phyloP scores from a whole-genome alignment of 2,888 invertebrate genomes.

The Pollenia angustigena region DNA sequence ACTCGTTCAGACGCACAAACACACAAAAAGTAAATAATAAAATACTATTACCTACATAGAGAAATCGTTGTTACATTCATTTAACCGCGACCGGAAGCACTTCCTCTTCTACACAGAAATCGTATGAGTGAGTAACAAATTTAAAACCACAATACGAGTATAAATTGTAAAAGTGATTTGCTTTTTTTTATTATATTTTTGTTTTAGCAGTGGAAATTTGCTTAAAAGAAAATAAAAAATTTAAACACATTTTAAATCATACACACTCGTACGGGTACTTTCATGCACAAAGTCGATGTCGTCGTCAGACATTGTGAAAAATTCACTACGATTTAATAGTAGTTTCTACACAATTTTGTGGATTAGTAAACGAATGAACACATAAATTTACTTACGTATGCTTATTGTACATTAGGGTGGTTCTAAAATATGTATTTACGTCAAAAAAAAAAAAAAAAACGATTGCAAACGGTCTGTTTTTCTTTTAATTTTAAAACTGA shows the following conservation, averaged over 20 bases:
- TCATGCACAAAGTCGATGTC: slow-evolving; percentile 3
- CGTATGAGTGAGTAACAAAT: slow-evolving; percentile 70
- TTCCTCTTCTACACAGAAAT: slow-evolving; percentile 74
- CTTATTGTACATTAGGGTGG: neutral
- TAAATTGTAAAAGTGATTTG: slow-evolving; percentile 71
- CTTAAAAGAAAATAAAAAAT: slow-evolving; percentile 32
- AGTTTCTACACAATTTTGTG: slow-evolving; percentile 46
- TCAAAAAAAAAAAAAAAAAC: too few species aligned
- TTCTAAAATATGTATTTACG: neutral
- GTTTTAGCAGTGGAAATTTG: slow-evolving; percentile 60
- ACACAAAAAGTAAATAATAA: slow-evolving; percentile 46
- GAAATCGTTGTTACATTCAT: slow-evolving; percentile 74
- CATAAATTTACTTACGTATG: neutral
- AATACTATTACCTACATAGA: slow-evolving; percentile 68
- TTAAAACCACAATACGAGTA: slow-evolving; percentile 67
- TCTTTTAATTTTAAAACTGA: too few species aligned
- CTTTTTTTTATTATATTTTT: slow-evolving; percentile 49
- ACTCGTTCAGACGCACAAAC: slow-evolving; percentile 27
- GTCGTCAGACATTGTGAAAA: slow-evolving; percentile 37
- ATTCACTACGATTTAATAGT: slow-evolving; percentile 49
- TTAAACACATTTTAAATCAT: slow-evolving; percentile 49
- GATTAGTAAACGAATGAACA: slow-evolving; percentile 19
- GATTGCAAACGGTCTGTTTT: too few species aligned
- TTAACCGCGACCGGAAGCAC: slow-evolving; percentile 75
- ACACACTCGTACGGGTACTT: slow-evolving; percentile 21